Base-by-base conservation (phyloP, 2,113 vertebrate species). In the Rhinopomastus cyanomelas region DNA sequence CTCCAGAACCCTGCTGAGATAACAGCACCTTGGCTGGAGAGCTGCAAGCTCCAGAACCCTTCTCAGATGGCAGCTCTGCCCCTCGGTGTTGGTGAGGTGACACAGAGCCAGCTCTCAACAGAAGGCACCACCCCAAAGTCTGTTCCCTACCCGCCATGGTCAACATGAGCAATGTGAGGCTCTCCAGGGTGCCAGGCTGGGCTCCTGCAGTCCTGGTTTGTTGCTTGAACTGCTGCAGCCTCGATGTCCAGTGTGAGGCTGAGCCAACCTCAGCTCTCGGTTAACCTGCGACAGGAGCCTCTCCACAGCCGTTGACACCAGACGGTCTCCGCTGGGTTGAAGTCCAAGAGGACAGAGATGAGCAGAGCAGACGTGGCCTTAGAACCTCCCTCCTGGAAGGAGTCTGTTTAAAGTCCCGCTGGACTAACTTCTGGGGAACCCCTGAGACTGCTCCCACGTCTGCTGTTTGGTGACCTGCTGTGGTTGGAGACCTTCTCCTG, bases 371-470 rank as follows among this genome's bases (percentile, higher is more conserved):
- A 81, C 4, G 6, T 74, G 90, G 56, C 65, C 69, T 4, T 17
- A 39, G 74, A 88, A 65, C 32, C 37, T 57, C 36, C 2, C 64
- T 0, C 15, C 18, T 4, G 25, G 66, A 39, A 3, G 39, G 39
- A 42, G 39, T 42, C 18, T 66, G 75, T 77, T 60, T 12, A 2
- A 18, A 55, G n/a, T 32, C 30, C 55, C 53, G 21, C 61, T 5
- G 44, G n/a, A 25, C 6, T 14, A 1, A 26, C 6, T 60, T 73
- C 25, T n/a, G 29, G 72, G 44, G 59, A 42, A 20, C 51, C 48
- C 1, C 0, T 17, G 36, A 60, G n/a, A 42, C 16, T 7, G 1
- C 26, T 52, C 3, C 42, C 0, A 0, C 19, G 32, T 75, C 76
- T 66, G 57, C 61, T 48, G 32, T 69, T 34, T 42, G 57, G 8